Base-by-base conservation (phyloP, 2,113 vertebrate species). In the Pelvicachromis taeniatus region DNA sequence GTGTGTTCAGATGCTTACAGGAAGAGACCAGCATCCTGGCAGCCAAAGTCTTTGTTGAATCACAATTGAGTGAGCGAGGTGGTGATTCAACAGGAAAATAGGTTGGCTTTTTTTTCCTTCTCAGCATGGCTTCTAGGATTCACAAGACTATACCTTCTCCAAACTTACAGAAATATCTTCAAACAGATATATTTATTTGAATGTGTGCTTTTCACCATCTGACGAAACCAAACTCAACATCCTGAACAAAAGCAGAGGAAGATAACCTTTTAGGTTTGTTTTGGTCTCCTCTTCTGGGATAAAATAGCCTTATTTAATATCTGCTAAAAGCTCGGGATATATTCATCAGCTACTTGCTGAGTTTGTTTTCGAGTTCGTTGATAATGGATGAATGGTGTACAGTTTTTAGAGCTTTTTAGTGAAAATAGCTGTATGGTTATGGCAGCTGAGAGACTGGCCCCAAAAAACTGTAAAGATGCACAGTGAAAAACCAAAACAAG, bases 41-140 rank as follows among this genome's bases (percentile, higher is more conserved):
- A 81, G 80, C 81, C 80, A 81, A 89, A 53, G 83, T 63, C 70
- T 82, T 81, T 52, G 79, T 68, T 86, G 81, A 84, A 80, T 84
- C 86, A 86, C 81, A 86, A 77, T 42, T 29, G 59, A 52, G 40
- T 29, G 78, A 88, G 58, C 5, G 29, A 85, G 53, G 58, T 17
- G 3, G 38, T 65, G 86, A 88, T 53, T 88, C 81, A 90, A 84
- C 65, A 73, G 82, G 38, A 84, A 77, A 78, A 88, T 80, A 58
- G 48, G 73, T 35, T 55, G 58, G 61, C 58, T 81, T 56, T 48
- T 73, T 84, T 63, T 63, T 63, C 26, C 26, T 26, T 9, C 77
- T 79, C 77, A 83, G 65, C 35, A 48, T 26, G 77, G 53, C 35
- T 52, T 81, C 73, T 9, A 56, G 52, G 40, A 81, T 80, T 77